Evolutionary conservation across 2,888 invertebrate genomes (phyloP), one percentile per base, ranked within the genome.

Genomic region (Gymnoscelis rufifasciata): DNA sequence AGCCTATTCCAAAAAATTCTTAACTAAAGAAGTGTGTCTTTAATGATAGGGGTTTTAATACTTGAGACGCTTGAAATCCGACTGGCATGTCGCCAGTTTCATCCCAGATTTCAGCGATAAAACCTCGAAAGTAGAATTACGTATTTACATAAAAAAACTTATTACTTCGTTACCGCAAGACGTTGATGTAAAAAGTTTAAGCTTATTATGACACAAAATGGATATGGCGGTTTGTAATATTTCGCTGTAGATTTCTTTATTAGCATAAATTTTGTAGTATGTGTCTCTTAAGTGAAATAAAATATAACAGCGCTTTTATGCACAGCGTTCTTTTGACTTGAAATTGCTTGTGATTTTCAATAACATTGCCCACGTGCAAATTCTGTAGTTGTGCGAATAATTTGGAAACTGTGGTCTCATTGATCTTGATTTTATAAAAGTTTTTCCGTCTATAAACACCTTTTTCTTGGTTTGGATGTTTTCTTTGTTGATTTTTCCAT

Each of bases 41-140:
- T 67, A 65, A 69, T 68, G 61, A 57, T 46, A 50, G 43, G 7
- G 60, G 52, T 61, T 62, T 59, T 68, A 64, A 66, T 67, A 68
- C 64, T 66, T 65, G 52, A 57, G 53, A 60, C 59, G 64, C 66
- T 70, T 60, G 66, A 66, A 68, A 64, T 56, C 59, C 60, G 43
- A 61, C 62, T 74, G 74, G 74, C 74, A 54, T 51, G 49, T 46
- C 52, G 71, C 74, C 74, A 74, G 51, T 56, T 56, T 59, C 62
- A 67, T 57, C 58, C 62, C 52, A 63, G 68, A 68, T 72, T 67
- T 62, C 57, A 60, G 54, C 65, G 68, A 65, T 68, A 71, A 70
- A 62, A 58, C 51, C 58, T 55, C 51, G 56, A 55, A 61, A 64
- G 47, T 52, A n/a, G 48, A 62, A 69, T 67, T 63, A 55, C 59